Conservation (phyloP, 2,113 vertebrate genomes). For the Smithornis capensis region DNA sequence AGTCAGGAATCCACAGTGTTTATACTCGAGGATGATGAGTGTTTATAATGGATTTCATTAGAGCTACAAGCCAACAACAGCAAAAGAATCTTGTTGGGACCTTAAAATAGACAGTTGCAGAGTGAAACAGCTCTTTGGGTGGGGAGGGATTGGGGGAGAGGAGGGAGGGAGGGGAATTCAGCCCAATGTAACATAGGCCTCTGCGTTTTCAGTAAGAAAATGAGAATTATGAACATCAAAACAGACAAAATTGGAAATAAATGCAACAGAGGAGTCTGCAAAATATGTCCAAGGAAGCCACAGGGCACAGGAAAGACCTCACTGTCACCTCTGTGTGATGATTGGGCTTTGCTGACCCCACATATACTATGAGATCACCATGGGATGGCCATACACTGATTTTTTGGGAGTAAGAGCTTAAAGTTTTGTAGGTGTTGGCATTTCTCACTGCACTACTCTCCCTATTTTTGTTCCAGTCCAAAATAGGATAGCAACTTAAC, state of each 20-base stretch:
- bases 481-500: background rate
- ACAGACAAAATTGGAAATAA: background rate
- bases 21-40: slow-evolving; percentile 29
- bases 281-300: background rate
- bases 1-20: slow-evolving; percentile 59
- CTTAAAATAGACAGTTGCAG: slow-evolving; percentile 32
- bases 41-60: slow-evolving; percentile 32
- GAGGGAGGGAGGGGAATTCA: background rate
- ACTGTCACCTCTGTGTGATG: background rate
- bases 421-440: background rate
- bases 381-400: background rate
- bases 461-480: background rate
- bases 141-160: background rate
- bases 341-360: background rate
- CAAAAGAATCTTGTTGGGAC: slow-evolving; percentile 22
- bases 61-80: slow-evolving; percentile 40
- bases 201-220: background rate
- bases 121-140: background rate
- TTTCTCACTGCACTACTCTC: background rate
- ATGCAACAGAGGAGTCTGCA: background rate
- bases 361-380: background rate
- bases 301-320: background rate
- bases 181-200: background rate
- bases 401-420: background rate
- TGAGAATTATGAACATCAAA: background rate